phyloP scores from a whole-genome alignment of 2,888 invertebrate genomes.

The Neoitamus cyanurus region DNA sequence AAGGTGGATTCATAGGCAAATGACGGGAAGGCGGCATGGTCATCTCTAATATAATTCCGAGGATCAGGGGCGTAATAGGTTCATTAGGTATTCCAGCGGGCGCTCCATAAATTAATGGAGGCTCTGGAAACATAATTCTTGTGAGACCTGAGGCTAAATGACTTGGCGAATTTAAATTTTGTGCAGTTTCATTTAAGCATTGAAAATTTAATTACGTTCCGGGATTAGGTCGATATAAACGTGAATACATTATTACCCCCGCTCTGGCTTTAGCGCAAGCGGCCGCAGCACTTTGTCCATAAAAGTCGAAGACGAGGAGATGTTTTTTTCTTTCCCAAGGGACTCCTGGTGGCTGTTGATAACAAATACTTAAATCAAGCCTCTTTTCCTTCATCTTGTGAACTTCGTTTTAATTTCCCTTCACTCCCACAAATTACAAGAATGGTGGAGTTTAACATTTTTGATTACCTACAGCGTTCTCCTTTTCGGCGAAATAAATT shows the following conservation, averaged over 20 bases:
- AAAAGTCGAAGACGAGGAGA: neutral
- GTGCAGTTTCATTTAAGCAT: slow-evolving; percentile 32
- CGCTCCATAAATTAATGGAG: slow-evolving; percentile 29
- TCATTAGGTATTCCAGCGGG: slow-evolving; percentile 24
- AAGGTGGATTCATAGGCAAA: neutral
- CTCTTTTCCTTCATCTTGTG: neutral
- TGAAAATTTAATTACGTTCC: slow-evolving; percentile 25
- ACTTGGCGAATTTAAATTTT: slow-evolving; percentile 38
- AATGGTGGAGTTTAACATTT: neutral
- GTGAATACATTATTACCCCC: slow-evolving; percentile 1
- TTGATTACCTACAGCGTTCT: neutral
- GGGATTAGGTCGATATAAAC: slow-evolving; percentile 27
- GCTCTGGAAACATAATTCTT: slow-evolving; percentile 21
- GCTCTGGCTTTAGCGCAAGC: neutral
- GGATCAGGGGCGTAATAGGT: slow-evolving; percentile 1
- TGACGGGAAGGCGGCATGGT: neutral
- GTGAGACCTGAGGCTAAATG: slow-evolving; percentile 6
- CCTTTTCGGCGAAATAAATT: neutral
- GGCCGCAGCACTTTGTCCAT: neutral
- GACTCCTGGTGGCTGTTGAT: neutral
- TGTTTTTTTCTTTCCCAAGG: neutral
- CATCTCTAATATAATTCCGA: slow-evolving; percentile 6
- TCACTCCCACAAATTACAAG: neutral
- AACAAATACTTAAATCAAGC: neutral
- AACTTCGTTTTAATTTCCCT: neutral